Conservation (phyloP, 2,888 invertebrate species). For the Lepas anatifera region DNA sequence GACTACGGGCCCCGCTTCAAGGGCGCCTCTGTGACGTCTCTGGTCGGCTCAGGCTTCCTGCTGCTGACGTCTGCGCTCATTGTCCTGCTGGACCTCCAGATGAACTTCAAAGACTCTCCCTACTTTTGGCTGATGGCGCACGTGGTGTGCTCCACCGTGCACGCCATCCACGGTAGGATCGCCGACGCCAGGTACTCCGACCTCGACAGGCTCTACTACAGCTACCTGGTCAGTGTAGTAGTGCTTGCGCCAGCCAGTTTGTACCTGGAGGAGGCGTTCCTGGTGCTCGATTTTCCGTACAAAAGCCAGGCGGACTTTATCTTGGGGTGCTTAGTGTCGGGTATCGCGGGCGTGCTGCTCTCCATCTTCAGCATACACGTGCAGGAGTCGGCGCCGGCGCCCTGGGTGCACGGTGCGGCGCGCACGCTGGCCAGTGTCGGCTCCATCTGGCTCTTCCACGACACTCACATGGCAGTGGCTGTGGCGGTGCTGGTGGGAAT, state of each 20-base stretch:
- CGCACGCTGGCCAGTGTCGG: neutral
- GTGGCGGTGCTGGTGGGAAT: neutral
- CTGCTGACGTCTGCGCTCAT: slow-evolving; percentile 24
- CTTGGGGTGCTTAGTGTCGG: slow-evolving; percentile 28
- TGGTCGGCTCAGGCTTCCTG: slow-evolving; percentile 26
- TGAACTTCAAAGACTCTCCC: slow-evolving; percentile 28
- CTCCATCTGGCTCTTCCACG: neutral
- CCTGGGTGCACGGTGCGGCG: neutral
- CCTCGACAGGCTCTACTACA: slow-evolving; percentile 28
- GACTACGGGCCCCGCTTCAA: slow-evolving; percentile 26
- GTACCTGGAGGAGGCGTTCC: slow-evolving; percentile 30
- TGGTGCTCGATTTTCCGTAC: slow-evolving; percentile 28
- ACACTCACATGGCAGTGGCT: neutral
- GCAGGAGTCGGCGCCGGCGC: neutral
- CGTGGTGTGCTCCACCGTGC: slow-evolving; percentile 27
- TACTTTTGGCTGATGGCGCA: slow-evolving; percentile 29
- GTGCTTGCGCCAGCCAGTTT: slow-evolving; percentile 29
- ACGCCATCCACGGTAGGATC: slow-evolving; percentile 27
- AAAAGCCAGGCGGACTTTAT: slow-evolving; percentile 27
- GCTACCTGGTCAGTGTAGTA: slow-evolving; percentile 29
- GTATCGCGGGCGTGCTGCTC: slow-evolving; percentile 26
- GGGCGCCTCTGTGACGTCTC: slow-evolving; percentile 19
- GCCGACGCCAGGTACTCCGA: slow-evolving; percentile 28
- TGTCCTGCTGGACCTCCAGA: slow-evolving; percentile 23
- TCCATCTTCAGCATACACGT: slow-evolving; percentile 11